Conservation (phyloP, 2,113 vertebrate species). For the Rhineura floridana region DNA sequence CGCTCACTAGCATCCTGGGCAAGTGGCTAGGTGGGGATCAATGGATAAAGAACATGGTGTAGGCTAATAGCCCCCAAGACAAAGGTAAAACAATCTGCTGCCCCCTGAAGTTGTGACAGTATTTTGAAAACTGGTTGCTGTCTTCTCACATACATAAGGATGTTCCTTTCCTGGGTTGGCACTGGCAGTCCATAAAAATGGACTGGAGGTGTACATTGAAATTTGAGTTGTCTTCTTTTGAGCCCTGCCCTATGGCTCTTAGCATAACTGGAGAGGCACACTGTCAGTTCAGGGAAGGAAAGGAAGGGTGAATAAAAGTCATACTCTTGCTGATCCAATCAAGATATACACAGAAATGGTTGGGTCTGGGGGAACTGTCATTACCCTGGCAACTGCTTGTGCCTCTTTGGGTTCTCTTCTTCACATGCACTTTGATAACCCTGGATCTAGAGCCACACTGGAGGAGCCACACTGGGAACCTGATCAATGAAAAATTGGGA, state of each 20-base stretch:
- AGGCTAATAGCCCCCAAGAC: background rate
- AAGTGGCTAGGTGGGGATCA: background rate
- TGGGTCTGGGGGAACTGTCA: background rate
- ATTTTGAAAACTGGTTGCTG: background rate
- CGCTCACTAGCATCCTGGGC: background rate
- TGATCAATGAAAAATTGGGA: background rate
- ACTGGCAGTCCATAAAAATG: background rate
- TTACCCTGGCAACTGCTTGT: background rate
- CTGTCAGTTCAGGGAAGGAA: background rate
- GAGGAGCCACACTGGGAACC: rapidly evolving
- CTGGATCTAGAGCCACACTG: background rate
- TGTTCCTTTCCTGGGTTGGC: background rate
- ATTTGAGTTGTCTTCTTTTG: background rate
- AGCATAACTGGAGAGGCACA: background rate
- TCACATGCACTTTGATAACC: background rate
- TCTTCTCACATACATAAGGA: background rate
- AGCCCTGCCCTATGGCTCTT: background rate
- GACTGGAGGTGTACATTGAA: background rate
- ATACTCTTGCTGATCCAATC: background rate
- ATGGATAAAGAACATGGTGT: background rate
- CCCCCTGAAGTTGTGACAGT: background rate
- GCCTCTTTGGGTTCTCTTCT: background rate
- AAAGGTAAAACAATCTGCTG: background rate
- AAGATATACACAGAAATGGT: background rate
- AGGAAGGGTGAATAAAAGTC: background rate